Evolutionary conservation across 2,888 invertebrate species (phyloP).

Genomic region (Ecliptopera silaceata): DNA sequence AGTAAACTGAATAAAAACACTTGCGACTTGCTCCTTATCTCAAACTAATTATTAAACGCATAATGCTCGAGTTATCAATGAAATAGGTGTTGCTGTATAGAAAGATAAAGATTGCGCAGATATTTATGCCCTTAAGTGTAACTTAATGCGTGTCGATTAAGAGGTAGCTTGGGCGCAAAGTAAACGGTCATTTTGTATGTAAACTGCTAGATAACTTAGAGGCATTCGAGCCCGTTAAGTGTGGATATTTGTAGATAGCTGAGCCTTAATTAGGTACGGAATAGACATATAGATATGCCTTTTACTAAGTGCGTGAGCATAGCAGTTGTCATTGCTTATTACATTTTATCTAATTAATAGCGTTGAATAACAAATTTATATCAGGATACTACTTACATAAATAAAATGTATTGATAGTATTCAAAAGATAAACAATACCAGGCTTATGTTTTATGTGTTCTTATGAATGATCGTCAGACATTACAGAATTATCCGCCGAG

Average conservation of each 20-base stretch:
- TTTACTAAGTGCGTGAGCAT: background rate
- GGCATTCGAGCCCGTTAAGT: slow-evolving; percentile 3
- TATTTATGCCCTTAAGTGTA: slow-evolving; percentile 24
- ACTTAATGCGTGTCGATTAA: slow-evolving; percentile 58
- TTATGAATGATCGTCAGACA: too few species aligned
- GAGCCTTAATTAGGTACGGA: background rate
- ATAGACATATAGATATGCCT: background rate
- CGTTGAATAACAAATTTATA: background rate
- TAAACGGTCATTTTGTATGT: slow-evolving; percentile 25
- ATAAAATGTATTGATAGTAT: too few species aligned
- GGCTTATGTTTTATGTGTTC: too few species aligned
- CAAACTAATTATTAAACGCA: slow-evolving; percentile 27
- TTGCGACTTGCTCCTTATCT: slow-evolving; percentile 29
- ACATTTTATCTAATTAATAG: background rate
- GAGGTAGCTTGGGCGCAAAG: slow-evolving; percentile 39
- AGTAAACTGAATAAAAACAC: slow-evolving; percentile 24
- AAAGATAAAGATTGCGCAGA: slow-evolving; percentile 21
- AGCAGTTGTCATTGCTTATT: background rate
- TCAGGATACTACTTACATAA: background rate
- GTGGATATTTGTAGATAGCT: slow-evolving; percentile 5
- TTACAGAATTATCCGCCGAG: too few species aligned
- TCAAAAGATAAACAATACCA: too few species aligned
- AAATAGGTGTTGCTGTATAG: slow-evolving; percentile 31
- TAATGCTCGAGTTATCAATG: slow-evolving; percentile 29
- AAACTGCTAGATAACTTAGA: slow-evolving; percentile 20